Base-by-base conservation (phyloP, 2,888 invertebrate species). In the Metallyticus violacea region DNA sequence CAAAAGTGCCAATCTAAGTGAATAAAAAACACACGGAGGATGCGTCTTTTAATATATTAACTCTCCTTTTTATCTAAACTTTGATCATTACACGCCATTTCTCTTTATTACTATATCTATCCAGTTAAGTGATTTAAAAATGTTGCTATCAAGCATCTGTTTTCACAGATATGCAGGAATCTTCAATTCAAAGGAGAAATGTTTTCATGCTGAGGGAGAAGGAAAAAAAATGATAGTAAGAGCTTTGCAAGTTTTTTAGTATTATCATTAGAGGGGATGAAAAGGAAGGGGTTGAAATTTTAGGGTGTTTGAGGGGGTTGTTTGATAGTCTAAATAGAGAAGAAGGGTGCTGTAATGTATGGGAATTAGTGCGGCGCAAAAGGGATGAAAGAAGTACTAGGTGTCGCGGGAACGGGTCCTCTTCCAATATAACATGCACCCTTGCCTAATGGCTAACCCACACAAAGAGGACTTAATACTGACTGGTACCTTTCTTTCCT, bases 311-410 rank as follows among this genome's bases (percentile, higher is more conserved):
- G 81, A 81, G 81, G 77, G 83, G 83, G 77, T 83, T 83, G 83
- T 83, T 77, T 76, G 83, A 83, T 83, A 83, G 83, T 83, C 83
- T 83, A 83, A 83, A 83, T 83, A 83, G 77, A 83, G 77, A 29
- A 83, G 83, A 29, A 83, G 83, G 83, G 83, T 28, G 76, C 83
- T 83, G 83, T 83, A 83, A 83, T 83, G 83, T 83, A 83, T 83
- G 83, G 83, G 83, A 83, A 83, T 83, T 83, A 83, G 83, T 83
- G 28, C n/a, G 28, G 29, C 7, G 62, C 27, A 82, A 22, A 76
- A 76, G 82, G 82, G 82, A 26, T 82, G 76, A 77, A 27, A 77
- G 83, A 77, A 77, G 77, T 7, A 29, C 27, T 77, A 28, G 83
- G 83, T 83, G 83, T 77, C 28, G 83, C 40, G 40, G 40, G 40